A percentile compares a stretch with the other conserved stretches of the same genome.
These are phyloP conservation scores for Papilio elwesi DNA, from an alignment of 2,888 invertebrate genomes.

Conservation along the genomic window DNA sequence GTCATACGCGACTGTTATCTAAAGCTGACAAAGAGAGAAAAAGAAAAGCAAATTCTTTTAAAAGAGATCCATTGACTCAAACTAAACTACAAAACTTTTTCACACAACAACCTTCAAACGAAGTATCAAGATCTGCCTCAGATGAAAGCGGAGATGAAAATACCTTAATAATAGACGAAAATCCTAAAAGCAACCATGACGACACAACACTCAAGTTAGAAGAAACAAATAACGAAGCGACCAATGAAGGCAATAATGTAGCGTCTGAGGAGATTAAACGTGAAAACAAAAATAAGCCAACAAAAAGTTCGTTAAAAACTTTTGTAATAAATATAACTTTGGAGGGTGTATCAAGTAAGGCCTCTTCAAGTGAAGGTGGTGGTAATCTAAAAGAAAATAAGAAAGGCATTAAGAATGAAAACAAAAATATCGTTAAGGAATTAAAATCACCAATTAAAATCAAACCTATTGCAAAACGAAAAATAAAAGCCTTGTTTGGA, in stretches of 20 bases:
- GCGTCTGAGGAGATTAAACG: constrained; percentile 51
- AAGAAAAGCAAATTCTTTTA: constrained; percentile 77
- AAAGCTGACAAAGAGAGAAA: constrained; percentile 76
- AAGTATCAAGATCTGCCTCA: constrained; percentile 53
- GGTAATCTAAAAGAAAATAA: constrained; percentile 38
- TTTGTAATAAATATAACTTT: constrained; percentile 76
- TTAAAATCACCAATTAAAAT: constrained; percentile 53
- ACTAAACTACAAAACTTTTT: constrained; percentile 77
- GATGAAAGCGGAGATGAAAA: constrained; percentile 65
- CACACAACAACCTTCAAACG: constrained; percentile 61
- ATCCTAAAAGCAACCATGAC: constrained; percentile 50
- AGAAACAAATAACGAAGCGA: constrained; percentile 47
- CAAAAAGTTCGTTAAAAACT: constrained; percentile 55
- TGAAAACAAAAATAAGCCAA: constrained; percentile 42
- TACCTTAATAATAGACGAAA: constrained; percentile 67
- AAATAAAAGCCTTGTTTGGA: constrained; percentile 80
- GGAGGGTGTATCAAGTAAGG: constrained; percentile 65
- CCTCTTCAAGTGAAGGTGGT: constrained; percentile 43
- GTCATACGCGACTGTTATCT: constrained; percentile 61
- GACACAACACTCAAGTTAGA: constrained; percentile 58
- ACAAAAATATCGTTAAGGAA: constrained; percentile 45
- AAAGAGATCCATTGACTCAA: constrained; percentile 78
- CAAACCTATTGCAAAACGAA: constrained; percentile 67
- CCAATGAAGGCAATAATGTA: constrained; percentile 56
- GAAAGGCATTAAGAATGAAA: constrained; percentile 21